Percentiles rank a stretch among this genome's conserved stretches.
phyloP scores from a whole-genome alignment of 2,113 vertebrate genomes.

The Hiodon alosoides region DNA sequence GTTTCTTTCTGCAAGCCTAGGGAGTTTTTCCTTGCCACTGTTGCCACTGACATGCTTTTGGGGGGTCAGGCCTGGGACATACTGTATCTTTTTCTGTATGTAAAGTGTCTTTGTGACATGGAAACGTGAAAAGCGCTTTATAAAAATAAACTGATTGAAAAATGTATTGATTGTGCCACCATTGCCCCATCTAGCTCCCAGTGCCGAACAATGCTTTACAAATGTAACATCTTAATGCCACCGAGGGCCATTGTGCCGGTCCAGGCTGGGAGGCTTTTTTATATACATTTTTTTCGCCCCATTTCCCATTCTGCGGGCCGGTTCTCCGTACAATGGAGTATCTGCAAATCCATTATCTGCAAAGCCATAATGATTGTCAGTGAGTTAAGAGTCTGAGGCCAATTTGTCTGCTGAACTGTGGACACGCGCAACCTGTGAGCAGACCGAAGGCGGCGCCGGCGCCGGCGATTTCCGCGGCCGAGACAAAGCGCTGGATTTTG shows the following conservation, averaged over 20 bases:
- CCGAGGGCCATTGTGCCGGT: conserved; percentile 1
- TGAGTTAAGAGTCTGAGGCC: conserved; percentile 19
- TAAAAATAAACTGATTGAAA: too few species aligned
- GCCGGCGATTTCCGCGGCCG: conserved; percentile 16
- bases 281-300: conserved; percentile 18
- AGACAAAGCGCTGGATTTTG: conserved; percentile 23
- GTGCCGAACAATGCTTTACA: conserved; percentile 1
- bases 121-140: too few species aligned
- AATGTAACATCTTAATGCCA: conserved; percentile 13
- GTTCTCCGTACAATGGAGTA: conserved; percentile 6
- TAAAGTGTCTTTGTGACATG: too few species aligned
- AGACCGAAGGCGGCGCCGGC: background rate
- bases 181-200: background rate
- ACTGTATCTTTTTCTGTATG: too few species aligned
- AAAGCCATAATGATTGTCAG: conserved; percentile 6
- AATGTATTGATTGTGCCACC: background rate
- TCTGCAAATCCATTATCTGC: conserved; percentile 25
- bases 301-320: conserved; percentile 13
- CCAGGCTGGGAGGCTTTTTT: conserved; percentile 25
- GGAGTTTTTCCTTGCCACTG: too few species aligned
- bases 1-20: too few species aligned
- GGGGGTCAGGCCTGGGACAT: too few species aligned
- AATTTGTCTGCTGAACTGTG: conserved; percentile 13
- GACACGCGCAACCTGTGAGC: background rate
- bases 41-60: too few species aligned